Conservation (phyloP, 2,888 invertebrate genomes). For the Morpho helenor region DNA sequence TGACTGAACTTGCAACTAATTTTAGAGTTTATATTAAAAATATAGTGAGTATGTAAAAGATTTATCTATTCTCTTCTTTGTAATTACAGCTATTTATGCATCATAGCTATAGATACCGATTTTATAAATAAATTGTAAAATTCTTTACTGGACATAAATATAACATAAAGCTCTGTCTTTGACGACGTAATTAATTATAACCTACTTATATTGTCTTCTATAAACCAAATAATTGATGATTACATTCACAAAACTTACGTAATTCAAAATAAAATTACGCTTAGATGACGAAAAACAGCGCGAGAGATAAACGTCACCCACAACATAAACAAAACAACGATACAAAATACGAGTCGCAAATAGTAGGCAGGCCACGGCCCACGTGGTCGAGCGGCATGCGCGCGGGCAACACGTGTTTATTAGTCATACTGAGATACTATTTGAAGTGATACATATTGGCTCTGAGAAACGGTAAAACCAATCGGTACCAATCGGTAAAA, state of each 20-base stretch:
- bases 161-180: too few species aligned
- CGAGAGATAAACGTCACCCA: slow-evolving; percentile 13
- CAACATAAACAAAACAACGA: slow-evolving; percentile 16
- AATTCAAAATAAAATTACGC: slow-evolving; percentile 1
- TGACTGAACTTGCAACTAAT: slow-evolving; percentile 1
- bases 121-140: too few species aligned
- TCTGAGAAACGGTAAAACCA: too few species aligned
- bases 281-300: slow-evolving; percentile 1
- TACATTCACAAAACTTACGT: neutral
- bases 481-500: too few species aligned
- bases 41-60: too few species aligned
- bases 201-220: too few species aligned
- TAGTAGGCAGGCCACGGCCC: slow-evolving; percentile 13
- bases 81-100: too few species aligned
- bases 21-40: neutral
- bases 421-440: slow-evolving; percentile 11
- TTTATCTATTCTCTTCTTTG: too few species aligned
- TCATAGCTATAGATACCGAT: too few species aligned
- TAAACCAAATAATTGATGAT: too few species aligned
- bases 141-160: too few species aligned
- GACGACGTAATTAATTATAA: too few species aligned
- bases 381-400: slow-evolving; percentile 18
- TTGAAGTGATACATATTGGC: neutral
- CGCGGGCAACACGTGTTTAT: slow-evolving; percentile 16
- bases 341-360: slow-evolving; percentile 15